These are phyloP conservation scores for Australoheros scitulus DNA, from an alignment of 2,113 vertebrate species.

Conservation along the genomic window DNA sequence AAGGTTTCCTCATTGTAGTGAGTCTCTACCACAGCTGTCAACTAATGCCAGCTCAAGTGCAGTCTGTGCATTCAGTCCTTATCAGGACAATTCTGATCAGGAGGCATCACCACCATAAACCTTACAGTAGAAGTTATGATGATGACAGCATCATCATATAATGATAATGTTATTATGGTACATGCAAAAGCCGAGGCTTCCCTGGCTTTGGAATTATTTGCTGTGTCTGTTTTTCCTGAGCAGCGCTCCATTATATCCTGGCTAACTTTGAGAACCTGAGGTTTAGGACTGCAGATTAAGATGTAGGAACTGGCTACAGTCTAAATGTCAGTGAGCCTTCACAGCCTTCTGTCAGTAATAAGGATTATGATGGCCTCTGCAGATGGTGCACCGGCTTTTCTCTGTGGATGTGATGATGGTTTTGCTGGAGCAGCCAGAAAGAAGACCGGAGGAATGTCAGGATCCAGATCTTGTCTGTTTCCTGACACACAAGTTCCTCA, in stretches of 20 bases:
- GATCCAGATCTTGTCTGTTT: slow-evolving; percentile 75
- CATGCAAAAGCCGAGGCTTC: no score
- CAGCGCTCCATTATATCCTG: background rate
- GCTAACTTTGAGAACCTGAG: background rate
- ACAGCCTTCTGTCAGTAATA: background rate
- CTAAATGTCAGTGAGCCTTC: background rate
- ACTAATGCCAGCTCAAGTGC: no score
- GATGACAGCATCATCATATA: no score
- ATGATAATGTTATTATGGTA: no score
- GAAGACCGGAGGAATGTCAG: slow-evolving; percentile 64
- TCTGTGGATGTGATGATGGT: slow-evolving; percentile 90
- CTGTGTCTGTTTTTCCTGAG: background rate
- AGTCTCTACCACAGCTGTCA: no score
- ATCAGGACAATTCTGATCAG: no score
- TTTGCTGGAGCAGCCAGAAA: slow-evolving; percentile 86
- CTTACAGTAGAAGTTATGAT: no score
- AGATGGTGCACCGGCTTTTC: slow-evolving; percentile 88
- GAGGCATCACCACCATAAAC: no score
- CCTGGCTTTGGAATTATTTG: background rate
- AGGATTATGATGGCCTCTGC: background rate
- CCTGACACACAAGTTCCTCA: slow-evolving; percentile 87
- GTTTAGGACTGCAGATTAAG: no score
- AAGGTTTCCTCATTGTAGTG: no score
- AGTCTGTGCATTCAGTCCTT: no score
- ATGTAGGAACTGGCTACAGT: no score